Conservation (phyloP, 2,797 vertebrate species). For the Lepidocolaptes lacrymiger region DNA sequence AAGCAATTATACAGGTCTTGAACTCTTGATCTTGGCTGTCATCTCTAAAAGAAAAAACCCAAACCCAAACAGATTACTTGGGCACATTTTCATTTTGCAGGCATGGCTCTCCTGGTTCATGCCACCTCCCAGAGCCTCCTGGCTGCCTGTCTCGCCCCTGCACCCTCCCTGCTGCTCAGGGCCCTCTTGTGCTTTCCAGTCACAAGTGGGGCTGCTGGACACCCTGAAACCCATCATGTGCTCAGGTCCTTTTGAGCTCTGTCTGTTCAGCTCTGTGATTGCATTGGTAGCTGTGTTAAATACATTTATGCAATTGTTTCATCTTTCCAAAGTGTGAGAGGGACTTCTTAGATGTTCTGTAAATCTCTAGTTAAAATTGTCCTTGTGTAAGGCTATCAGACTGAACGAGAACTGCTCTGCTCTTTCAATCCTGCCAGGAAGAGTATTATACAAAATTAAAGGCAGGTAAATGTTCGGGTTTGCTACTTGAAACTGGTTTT, state of each 20-base stretch:
- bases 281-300: not conserved
- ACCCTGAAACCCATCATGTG: not conserved
- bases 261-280: not conserved
- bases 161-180: not conserved
- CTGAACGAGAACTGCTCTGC: not conserved
- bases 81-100: not conserved
- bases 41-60: not conserved
- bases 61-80: not conserved
- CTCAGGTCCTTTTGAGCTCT: not conserved
- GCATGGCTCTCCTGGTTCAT: not conserved
- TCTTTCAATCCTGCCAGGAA: not conserved
- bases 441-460: not conserved
- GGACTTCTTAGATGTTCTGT: not conserved
- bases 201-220: too few relatives aligned
- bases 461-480: not conserved
- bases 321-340: not conserved
- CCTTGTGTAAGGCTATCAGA: not conserved
- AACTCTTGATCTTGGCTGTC: not conserved
- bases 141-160: not conserved
- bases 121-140: not conserved
- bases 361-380: not conserved
- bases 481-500: not conserved
- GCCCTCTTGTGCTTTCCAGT: not conserved
- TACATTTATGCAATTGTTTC: not conserved
- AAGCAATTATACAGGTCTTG: not conserved